Base-by-base conservation (phyloP, 2,888 invertebrate species). In the Drosophila aldrichi region DNA sequence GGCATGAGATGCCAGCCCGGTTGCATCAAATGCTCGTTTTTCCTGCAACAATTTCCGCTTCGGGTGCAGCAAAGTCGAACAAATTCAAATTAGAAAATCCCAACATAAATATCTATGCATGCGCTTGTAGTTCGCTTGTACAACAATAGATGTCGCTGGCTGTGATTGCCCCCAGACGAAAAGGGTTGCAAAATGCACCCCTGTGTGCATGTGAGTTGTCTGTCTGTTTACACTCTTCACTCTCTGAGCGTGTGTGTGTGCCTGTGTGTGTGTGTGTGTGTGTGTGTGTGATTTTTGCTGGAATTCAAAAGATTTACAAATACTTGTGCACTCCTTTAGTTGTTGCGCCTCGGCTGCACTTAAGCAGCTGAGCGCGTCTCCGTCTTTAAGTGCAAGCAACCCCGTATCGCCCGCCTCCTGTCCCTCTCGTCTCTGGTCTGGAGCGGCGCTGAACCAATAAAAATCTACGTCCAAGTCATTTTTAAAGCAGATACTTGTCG, bases 271-370 rank as follows among this genome's bases (percentile, higher is more conserved):
- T 80, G 84, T 83, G 12, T 12, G 8, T 25, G 25, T 6, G 25
- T 6, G 32, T 34, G 14, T 80, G 85, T 84, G 61, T 79, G 77
- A 76, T 81, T 83, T 88, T 71, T 69, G 80, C 60, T 84, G 88
- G 86, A 88, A 90, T 90, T 90, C 83, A 81, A 91, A 83, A 77
- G 85, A 83, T 83, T 82, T 90, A 80, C 90, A 90, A 84, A 88
- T 81, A 82, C 90, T 83, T 85, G 71, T 81, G 70, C 76, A 83
- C 55, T 78, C 73, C 79, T 82, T 76, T 82, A 70, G 84, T 66
- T 79, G 81, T 80, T 79, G 79, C 79, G 74, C 79, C 74, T 70
- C 73, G 69, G 72, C 71, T 77, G 85, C 89, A 82, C 86, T 89
- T 83, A 74, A 74, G 89, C 81, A 88, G 70, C 83, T 79, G 61